phyloP scores from a whole-genome alignment of 2,797 vertebrate genomes.

The Sebastes glaucus region DNA sequence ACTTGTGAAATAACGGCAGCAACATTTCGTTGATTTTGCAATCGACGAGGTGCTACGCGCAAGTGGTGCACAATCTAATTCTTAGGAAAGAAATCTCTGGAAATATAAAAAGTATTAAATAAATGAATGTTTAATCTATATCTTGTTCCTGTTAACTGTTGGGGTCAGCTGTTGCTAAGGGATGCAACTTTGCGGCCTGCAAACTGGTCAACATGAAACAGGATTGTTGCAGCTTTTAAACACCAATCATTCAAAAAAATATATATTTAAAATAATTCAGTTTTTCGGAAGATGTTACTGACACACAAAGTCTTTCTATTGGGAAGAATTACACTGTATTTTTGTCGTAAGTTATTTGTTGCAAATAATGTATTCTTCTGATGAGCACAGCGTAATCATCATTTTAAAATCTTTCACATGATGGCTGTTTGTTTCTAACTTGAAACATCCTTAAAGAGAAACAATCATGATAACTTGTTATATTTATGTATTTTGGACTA shows the following conservation, averaged over 20 bases:
- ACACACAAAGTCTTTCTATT: background rate
- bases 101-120: background rate
- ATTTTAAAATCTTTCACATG: background rate
- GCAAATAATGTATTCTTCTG: background rate
- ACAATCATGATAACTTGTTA: background rate
- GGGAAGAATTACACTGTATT: background rate
- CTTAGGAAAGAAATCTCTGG: background rate
- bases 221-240: background rate
- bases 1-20: constrained; percentile 26
- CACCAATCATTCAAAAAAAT: background rate
- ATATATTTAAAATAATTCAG: background rate
- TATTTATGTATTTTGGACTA: background rate
- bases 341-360: background rate
- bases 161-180: background rate
- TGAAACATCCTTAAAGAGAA: background rate
- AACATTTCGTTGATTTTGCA: constrained; percentile 34
- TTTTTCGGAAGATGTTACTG: background rate
- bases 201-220: background rate
- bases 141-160: background rate
- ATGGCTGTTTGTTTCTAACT: background rate
- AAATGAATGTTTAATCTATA: background rate
- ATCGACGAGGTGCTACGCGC: background rate
- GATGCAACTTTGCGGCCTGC: background rate
- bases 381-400: background rate
- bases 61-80: background rate